Conservation (phyloP, 2,888 invertebrate genomes). For the Onthophagus sagittarius region DNA sequence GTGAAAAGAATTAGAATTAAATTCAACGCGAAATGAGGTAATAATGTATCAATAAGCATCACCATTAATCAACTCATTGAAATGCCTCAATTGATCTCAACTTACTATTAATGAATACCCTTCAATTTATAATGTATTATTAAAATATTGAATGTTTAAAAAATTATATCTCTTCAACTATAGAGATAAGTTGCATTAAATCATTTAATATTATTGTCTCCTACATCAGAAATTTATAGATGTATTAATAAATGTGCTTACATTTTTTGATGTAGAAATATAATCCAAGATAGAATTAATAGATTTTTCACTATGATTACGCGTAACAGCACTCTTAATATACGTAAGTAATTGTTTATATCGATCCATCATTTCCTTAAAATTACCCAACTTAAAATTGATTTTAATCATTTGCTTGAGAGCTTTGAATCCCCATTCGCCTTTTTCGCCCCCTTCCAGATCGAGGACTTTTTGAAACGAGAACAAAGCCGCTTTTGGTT, state of each 20-base stretch:
- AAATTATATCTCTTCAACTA: too few species aligned
- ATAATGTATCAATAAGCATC: too few species aligned
- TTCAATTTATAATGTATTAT: too few species aligned
- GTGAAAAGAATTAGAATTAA: too few species aligned
- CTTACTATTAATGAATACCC: too few species aligned
- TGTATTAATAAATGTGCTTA: constrained; percentile 50
- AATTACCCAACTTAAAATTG: constrained; percentile 95
- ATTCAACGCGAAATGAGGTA: too few species aligned
- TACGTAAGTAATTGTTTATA: constrained; percentile 96
- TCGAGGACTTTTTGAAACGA: constrained; percentile 96
- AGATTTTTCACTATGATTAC: constrained; percentile 99
- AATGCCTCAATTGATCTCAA: too few species aligned
- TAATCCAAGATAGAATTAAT: constrained; percentile 99
- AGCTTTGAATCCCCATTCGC: constrained; percentile 99
- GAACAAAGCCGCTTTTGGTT: constrained; percentile 84
- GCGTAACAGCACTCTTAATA: constrained; percentile 97
- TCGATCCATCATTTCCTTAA: constrained; percentile 64
- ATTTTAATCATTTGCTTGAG: constrained; percentile 99
- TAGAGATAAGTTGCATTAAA: too few species aligned
- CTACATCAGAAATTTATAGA: neutral
- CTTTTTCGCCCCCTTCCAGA: constrained; percentile 95
- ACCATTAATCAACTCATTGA: too few species aligned
- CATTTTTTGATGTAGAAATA: constrained; percentile 98
- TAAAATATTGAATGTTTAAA: too few species aligned
- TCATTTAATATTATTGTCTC: too few species aligned